phyloP scores from a whole-genome alignment of 2,113 vertebrate genomes.

The Eubucco bourcierii region DNA sequence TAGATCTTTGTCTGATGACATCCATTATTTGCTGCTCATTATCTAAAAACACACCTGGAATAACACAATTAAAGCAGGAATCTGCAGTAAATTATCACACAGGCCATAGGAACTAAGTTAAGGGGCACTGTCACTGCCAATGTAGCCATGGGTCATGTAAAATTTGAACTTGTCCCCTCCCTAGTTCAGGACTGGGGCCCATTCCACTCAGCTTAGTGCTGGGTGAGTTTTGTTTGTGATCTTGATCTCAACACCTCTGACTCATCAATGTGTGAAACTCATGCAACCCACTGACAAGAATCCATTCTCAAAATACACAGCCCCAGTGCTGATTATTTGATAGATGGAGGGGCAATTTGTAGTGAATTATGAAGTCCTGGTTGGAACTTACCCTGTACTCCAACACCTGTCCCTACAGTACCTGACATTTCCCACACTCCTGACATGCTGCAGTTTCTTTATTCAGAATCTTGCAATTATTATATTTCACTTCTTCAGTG shows the following conservation, averaged over 20 bases:
- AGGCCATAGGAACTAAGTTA: neutral
- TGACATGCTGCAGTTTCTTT: neutral
- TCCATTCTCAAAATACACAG: neutral
- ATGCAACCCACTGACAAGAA: neutral
- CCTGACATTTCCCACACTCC: neutral
- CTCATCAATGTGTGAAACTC: neutral
- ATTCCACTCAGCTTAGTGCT: neutral
- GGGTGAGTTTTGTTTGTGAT: neutral
- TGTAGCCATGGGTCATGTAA: neutral
- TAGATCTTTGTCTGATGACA: slow-evolving; percentile 2
- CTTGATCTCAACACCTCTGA: neutral
- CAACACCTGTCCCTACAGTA: neutral
- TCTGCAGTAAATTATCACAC: neutral
- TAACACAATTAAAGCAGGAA: neutral
- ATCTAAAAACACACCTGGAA: slow-evolving; percentile 34
- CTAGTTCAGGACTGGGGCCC: fast-evolving
- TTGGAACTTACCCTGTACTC: neutral
- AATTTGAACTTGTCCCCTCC: neutral
- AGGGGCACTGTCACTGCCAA: neutral
- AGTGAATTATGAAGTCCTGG: neutral
- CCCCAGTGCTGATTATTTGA: neutral
- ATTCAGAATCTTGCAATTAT: neutral
- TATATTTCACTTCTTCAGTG: neutral
- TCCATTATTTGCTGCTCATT: slow-evolving; percentile 3
- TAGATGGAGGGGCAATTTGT: neutral